phyloP scores from a whole-genome alignment of 2,888 invertebrate species.

The Limenitis arthemis region DNA sequence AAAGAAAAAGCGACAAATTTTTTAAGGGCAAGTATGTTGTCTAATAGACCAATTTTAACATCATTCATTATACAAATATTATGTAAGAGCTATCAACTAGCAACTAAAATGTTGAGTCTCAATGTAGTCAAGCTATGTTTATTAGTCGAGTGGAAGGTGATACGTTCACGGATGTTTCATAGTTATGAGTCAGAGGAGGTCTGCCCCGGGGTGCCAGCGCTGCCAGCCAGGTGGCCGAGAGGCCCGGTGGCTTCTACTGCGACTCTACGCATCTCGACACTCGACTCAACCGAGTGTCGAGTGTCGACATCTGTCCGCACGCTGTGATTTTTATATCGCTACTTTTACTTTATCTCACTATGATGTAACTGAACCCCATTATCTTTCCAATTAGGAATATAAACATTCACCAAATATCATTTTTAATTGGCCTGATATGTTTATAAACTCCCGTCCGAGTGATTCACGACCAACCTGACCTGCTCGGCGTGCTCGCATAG shows the following conservation, averaged over 20 bases:
- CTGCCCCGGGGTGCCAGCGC: constrained; percentile 39
- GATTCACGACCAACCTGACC: constrained; percentile 40
- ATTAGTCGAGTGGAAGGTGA: constrained; percentile 1
- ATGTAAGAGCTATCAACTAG: too few relatives aligned
- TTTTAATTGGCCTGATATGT: constrained; percentile 49
- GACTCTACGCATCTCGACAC: constrained; percentile 25
- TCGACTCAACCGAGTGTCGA: constrained; percentile 9
- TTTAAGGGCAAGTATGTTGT: too few relatives aligned
- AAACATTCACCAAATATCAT: constrained; percentile 43
- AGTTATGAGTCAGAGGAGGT: constrained; percentile 30
- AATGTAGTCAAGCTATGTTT: constrained; percentile 5
- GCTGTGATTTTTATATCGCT: constrained; percentile 51
- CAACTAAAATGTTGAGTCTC: too few relatives aligned
- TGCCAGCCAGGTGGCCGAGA: constrained; percentile 36
- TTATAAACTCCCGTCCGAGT: constrained; percentile 30
- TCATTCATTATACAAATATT: too few relatives aligned
- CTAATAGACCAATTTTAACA: too few relatives aligned
- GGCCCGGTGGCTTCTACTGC: constrained; percentile 40
- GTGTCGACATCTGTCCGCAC: constrained; percentile 37
- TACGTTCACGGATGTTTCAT: constrained; percentile 25
- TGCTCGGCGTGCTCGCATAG: constrained; percentile 40
- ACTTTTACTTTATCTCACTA: constrained; percentile 40
- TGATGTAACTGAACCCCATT: constrained; percentile 42
- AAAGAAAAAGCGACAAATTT: too few relatives aligned
- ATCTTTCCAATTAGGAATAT: constrained; percentile 41